phyloP scores from a whole-genome alignment of 2,888 invertebrate species.

The Lepidochrysops patricia region DNA sequence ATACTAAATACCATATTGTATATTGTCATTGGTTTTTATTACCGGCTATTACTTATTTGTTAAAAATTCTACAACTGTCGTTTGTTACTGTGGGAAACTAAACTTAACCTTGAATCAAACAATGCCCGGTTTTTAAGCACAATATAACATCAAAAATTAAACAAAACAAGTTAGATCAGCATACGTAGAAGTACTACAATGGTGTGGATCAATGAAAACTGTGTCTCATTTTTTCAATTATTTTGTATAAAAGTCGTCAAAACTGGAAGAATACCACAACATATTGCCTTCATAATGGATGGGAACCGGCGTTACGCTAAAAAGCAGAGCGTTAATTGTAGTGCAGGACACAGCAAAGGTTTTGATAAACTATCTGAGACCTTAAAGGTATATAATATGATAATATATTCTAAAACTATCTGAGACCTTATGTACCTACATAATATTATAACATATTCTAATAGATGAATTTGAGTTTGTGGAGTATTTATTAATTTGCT shows the following conservation, averaged over 20 bases:
- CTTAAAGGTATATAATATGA: slow-evolving; percentile 76
- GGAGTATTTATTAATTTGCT: too few relatives aligned
- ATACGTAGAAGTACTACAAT: neutral
- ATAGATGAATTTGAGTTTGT: too few relatives aligned
- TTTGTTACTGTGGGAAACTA: neutral
- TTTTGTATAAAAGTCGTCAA: slow-evolving; percentile 57
- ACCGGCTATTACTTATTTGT: neutral
- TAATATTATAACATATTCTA: too few relatives aligned
- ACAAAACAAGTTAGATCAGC: too few relatives aligned
- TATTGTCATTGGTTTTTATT: too few relatives aligned
- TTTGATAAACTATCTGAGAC: slow-evolving; percentile 88
- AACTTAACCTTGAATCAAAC: neutral
- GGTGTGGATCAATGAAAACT: slow-evolving; percentile 16
- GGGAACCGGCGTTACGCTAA: slow-evolving; percentile 95
- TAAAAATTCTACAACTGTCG: neutral
- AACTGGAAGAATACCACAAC: slow-evolving; percentile 87
- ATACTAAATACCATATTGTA: too few relatives aligned
- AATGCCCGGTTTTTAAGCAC: neutral
- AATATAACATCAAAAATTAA: too few relatives aligned
- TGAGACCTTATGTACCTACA: too few relatives aligned
- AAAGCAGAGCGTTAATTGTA: slow-evolving; percentile 82
- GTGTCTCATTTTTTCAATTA: slow-evolving; percentile 30
- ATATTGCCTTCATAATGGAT: slow-evolving; percentile 99
- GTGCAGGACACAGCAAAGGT: slow-evolving; percentile 88
- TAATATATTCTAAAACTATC: too few relatives aligned